phyloP scores from a whole-genome alignment of 1,140 invertebrate species.

The Gonatopus flavifemur region DNA sequence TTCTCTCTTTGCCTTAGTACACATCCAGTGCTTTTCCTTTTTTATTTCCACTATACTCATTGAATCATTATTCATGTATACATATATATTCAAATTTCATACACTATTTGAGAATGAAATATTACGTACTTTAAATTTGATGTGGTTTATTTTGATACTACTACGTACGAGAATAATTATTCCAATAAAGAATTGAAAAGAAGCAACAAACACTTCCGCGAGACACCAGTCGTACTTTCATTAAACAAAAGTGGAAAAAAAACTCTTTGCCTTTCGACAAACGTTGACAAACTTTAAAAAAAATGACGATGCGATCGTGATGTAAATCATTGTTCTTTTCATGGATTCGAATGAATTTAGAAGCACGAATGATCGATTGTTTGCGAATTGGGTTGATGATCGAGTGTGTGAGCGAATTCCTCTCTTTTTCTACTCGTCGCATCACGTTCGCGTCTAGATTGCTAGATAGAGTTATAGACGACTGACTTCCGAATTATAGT shows the following conservation, averaged over 20 bases:
- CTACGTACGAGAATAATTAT: conserved; percentile 47
- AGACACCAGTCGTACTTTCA: no score
- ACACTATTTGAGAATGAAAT: no score
- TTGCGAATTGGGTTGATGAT: background rate
- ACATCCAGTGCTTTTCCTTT: no score
- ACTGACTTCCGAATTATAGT: conserved; percentile 53
- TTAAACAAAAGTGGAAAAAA: conserved; percentile 26
- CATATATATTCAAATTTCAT: no score
- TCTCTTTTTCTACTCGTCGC: conserved; percentile 25
- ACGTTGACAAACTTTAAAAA: conserved; percentile 51
- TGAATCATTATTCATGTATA: no score
- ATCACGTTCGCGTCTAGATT: conserved; percentile 49
- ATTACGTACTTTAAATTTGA: conserved; percentile 54
- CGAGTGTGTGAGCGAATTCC: no score
- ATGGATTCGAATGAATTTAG: no score
- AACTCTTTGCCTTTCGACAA: conserved; percentile 51
- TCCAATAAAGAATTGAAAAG: conserved; percentile 16
- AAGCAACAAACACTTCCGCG: no score
- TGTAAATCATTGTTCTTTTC: no score
- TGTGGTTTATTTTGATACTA: conserved; percentile 59
- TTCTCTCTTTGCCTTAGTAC: no score
- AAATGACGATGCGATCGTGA: no score
- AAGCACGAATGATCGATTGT: background rate
- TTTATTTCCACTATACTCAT: no score
- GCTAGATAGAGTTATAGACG: conserved; percentile 52